phyloP scores from a whole-genome alignment of 2,113 vertebrate genomes.

The Poicephalus gulielmi region DNA sequence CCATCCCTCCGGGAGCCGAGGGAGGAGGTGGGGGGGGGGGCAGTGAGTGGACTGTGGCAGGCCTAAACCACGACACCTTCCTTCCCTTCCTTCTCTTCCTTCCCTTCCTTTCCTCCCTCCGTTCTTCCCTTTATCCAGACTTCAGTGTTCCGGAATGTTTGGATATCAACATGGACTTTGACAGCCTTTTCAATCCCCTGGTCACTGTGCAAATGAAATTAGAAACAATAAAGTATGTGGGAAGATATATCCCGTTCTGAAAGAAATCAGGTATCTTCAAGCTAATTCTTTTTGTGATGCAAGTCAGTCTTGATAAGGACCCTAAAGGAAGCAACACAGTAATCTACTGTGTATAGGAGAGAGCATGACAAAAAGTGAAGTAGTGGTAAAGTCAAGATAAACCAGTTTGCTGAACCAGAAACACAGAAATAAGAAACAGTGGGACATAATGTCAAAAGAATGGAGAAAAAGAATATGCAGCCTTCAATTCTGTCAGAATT shows the following conservation, averaged over 20 bases:
- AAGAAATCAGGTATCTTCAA: not conserved
- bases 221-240: not conserved
- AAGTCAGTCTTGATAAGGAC: not conserved
- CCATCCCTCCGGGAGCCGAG: no score
- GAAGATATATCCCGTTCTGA: not conserved
- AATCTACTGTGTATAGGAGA: not conserved
- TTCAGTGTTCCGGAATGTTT: not conserved
- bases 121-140: not conserved
- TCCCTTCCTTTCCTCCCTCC: not conserved
- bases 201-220: not conserved
- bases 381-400: not conserved
- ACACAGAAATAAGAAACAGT: not conserved
- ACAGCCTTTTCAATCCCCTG: not conserved
- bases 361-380: not conserved
- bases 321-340: not conserved
- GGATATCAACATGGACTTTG: not conserved
- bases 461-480: not conserved
- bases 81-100: not conserved
- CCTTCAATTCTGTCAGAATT: not conserved
- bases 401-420: not conserved
- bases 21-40: no score
- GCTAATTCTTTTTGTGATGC: not conserved
- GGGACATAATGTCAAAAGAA: not conserved
- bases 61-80: no score
- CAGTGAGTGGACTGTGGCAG: no score